Base-by-base conservation (phyloP, 2,113 vertebrate species). In the Sitta europaea region DNA sequence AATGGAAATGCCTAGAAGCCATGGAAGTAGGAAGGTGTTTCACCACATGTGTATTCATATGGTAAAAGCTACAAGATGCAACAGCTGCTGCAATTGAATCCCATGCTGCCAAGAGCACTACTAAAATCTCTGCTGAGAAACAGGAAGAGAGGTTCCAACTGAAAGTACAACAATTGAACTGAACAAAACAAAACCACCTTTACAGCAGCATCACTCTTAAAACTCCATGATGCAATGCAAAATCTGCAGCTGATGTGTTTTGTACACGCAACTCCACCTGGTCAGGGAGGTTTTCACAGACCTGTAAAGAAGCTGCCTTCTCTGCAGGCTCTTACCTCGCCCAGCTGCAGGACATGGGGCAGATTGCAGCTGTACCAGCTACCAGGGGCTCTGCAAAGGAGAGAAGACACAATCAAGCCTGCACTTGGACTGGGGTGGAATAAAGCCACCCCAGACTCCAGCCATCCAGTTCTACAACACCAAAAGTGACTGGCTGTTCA, bases 341-440 rank as follows among this genome's bases (percentile, higher is more conserved):
- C 3, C 76, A 88, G 74, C 51, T 72, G 36, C 74, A 68, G 65
- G 24, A 54, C 35, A 50, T 1, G 1, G 40, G 45, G 31, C 65
- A 62, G 63, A 43, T 33, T 61, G 71, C 36, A 73, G 67, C 40
- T 38, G 6, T 22, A 63, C 3, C 11, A 3, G 20, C 42, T 48
- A 71, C 13, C 51, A 28, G 25, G 20, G 35, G 59, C 53, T 74
- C 62, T 58, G 74, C 40, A 63, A 53, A 0, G 38, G 29, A 71
- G 17, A 90, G n/a, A 63, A 38, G 42, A 40, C 31, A 48, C 11
- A 35, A 22, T 29, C 31, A 10, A 83, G 55, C 35, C 36, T 36
- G 28, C 0, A 3, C n/a, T 53, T 2, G 0, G n/a, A 63, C 23
- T 10, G 3, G 1, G 1, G 42, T 19, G 65, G 31, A 82, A 79